Evolutionary conservation across 2,113 vertebrate genomes (phyloP), one percentile per base, ranked within the genome.

Genomic region (Urocitellus parryii): DNA sequence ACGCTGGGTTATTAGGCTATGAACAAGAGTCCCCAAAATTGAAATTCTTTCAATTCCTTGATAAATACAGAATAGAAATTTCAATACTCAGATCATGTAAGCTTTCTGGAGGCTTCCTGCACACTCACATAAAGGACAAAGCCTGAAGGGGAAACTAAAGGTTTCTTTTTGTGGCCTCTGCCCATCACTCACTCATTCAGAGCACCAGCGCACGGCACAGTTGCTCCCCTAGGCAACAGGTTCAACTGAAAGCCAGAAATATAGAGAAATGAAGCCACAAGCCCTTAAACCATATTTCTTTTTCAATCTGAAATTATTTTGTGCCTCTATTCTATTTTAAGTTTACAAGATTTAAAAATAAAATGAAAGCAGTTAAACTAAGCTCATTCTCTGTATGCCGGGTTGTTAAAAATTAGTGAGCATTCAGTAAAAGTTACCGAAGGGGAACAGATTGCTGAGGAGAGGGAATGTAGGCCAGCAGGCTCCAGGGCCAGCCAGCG

Each of bases 341-440:
- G 65, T 67, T 80, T 95, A 77, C 8, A 96, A n/a, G 87, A 94
- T 85, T 67, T 42, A 63, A 81, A 93, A 70, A 32, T 51, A 25
- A 72, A 63, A 70, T 18, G 13, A 37, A 89, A 53, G 24, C 8
- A 79, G n/a, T 88, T 85, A 39, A 63, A 2, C 14, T 80, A 84
- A 58, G 89, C 11, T 96, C 63, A 77, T 39, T 94, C 29, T 90
- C 34, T 39, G 8, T 20, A 51, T 51, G 39, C 24, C 65, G 61
- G n/a, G 16, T 37, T 73, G 80, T 78, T 95, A 89, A 92, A 95
- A 88, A 68, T 85, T 9, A 93, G 45, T 24, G 14, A 76, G 27
- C 3, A 8, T 39, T 76, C 48, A 86, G 27, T 37, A 89, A 29
- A 77, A 42, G 27, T 83, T 48, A 77, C 27, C 17, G 32, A 77